A percentile compares a stretch with the other conserved stretches of the same genome.
Conservation (phyloP, 2,888 invertebrate genomes). For the Myopa testacea region DNA sequence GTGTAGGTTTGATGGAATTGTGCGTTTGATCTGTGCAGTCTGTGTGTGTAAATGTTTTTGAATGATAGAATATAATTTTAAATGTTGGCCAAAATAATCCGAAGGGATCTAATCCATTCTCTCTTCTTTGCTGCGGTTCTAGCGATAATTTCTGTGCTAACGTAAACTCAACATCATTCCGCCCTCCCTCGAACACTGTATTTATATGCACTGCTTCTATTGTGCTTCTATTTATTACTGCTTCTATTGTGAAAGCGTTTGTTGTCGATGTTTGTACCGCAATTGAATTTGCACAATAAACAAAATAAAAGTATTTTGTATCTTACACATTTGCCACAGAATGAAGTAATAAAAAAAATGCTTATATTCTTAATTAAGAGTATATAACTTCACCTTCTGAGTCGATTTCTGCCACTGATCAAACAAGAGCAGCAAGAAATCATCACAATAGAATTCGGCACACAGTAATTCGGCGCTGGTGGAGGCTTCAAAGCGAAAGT, state of each 20-base stretch:
- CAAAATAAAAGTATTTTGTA: too few species aligned
- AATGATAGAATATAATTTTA: conserved; percentile 25
- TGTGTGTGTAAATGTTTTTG: conserved; percentile 7
- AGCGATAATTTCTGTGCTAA: conserved; percentile 10
- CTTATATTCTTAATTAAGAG: too few species aligned
- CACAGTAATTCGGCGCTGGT: too few species aligned
- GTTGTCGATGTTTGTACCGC: background rate
- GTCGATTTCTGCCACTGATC: too few species aligned
- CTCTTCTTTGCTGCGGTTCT: conserved; percentile 8
- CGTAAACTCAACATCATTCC: conserved; percentile 7
- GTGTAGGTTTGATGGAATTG: background rate
- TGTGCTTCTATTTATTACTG: background rate
- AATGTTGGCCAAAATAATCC: conserved; percentile 32
- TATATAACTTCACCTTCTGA: too few species aligned
- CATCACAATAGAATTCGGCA: too few species aligned
- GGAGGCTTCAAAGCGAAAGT: too few species aligned
- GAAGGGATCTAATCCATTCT: background rate
- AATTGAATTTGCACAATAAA: background rate
- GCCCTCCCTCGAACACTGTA: background rate
- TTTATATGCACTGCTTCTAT: background rate
- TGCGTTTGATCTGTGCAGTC: conserved; percentile 20
- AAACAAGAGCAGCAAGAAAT: too few species aligned
- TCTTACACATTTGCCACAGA: too few species aligned
- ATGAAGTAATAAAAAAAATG: too few species aligned
- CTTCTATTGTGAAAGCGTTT: background rate